Conservation (phyloP, 2,888 invertebrate species). For the Mesochorus sp. region DNA sequence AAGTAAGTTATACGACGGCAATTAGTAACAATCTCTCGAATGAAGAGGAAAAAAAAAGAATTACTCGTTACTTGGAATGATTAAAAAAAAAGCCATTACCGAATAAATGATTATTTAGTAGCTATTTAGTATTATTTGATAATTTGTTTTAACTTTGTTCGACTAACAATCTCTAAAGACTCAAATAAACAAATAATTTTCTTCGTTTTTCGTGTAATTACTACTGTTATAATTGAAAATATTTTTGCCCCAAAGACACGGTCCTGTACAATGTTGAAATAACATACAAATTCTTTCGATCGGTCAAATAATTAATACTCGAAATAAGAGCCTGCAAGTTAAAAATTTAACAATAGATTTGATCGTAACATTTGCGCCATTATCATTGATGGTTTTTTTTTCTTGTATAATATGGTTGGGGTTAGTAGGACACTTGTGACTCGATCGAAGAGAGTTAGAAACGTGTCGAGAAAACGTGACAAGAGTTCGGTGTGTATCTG, state of each 20-base stretch:
- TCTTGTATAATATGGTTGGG: conserved; percentile 19
- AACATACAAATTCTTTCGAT: no score
- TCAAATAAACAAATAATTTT: not conserved
- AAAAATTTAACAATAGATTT: not conserved
- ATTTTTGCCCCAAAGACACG: no score
- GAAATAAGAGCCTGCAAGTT: not conserved
- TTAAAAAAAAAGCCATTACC: no score
- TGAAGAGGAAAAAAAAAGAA: not conserved
- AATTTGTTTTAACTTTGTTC: no score
- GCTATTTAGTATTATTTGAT: no score
- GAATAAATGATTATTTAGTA: no score
- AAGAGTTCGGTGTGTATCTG: conserved; percentile 28
- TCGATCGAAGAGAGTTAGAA: conserved; percentile 42
- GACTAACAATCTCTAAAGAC: no score
- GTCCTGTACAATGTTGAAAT: no score
- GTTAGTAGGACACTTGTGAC: conserved; percentile 58
- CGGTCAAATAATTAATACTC: not conserved
- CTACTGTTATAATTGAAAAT: not conserved
- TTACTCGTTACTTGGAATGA: not conserved
- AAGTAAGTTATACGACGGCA: not conserved
- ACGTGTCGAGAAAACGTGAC: conserved; percentile 53
- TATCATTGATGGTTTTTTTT: not conserved
- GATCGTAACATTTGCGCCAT: not conserved
- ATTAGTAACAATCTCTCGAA: not conserved
- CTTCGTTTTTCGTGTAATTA: not conserved